phyloP scores from a whole-genome alignment of 2,113 vertebrate genomes.

The Pterocles gutturalis region DNA sequence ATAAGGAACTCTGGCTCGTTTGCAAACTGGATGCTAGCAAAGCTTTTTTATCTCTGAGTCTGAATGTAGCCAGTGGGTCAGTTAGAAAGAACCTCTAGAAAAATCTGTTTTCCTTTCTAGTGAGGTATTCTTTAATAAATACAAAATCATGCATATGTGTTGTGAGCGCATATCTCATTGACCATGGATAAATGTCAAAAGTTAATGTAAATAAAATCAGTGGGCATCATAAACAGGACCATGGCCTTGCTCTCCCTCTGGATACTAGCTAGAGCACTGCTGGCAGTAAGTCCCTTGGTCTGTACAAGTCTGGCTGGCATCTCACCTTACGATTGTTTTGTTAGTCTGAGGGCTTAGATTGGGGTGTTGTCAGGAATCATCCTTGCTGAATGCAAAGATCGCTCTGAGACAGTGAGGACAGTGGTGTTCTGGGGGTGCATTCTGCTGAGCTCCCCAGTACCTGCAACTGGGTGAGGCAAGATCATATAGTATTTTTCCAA shows the following conservation, averaged over 20 bases:
- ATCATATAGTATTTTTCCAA: neutral
- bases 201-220: neutral
- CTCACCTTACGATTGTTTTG: neutral
- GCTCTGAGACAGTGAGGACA: neutral
- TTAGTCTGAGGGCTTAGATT: neutral
- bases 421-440: neutral
- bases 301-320: neutral
- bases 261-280: neutral
- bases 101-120: neutral
- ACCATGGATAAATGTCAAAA: neutral
- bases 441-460: neutral
- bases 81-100: neutral
- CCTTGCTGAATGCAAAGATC: neutral
- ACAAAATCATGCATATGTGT: neutral
- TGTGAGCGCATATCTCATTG: neutral
- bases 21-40: neutral
- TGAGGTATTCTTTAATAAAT: neutral
- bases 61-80: neutral
- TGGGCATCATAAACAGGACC: neutral
- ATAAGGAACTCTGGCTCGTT: neutral
- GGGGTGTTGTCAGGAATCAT: neutral
- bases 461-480: neutral
- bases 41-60: neutral
- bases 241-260: neutral
- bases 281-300: neutral